These are phyloP conservation scores for Geodia barretti DNA, from an alignment of 37 sponge, comb jelly and placozoan genomes.

Conservation along the genomic window DNA sequence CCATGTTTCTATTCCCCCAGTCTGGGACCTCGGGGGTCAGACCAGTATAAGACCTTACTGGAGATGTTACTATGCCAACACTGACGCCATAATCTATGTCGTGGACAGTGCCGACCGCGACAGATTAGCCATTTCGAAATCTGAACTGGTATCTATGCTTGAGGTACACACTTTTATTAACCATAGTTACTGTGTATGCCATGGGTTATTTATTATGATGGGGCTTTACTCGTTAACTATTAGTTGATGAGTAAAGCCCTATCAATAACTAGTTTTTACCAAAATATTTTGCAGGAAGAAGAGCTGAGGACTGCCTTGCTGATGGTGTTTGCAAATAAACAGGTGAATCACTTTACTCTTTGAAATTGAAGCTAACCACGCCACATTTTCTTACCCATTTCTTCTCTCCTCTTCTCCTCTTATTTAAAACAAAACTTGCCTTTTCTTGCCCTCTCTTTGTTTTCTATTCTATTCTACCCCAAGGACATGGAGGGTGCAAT, in stretches of 20 bases:
- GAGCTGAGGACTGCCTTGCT: constrained; percentile 91
- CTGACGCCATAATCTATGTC: constrained; percentile 98
- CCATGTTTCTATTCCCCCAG: constrained; percentile 34
- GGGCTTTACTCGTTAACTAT: too few species aligned
- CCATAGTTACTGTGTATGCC: too few species aligned
- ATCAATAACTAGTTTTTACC: too few species aligned
- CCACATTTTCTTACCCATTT: too few species aligned
- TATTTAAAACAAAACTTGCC: background rate
- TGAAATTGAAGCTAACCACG: background rate
- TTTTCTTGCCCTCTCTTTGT: constrained; percentile 8
- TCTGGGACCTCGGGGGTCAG: constrained; percentile 98
- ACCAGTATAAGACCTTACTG: constrained; percentile 84
- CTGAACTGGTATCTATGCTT: constrained; percentile 94
- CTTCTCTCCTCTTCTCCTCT: background rate
- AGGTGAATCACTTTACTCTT: constrained; percentile 63
- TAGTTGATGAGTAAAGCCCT: too few species aligned
- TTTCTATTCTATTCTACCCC: background rate
- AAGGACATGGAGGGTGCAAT: constrained; percentile 94
- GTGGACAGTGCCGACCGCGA: constrained; percentile 98
- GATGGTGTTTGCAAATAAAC: constrained; percentile 98
- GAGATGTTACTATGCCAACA: constrained; percentile 99
- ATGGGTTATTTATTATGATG: too few species aligned
- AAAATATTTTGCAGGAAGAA: constrained; percentile 95
- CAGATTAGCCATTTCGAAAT: constrained; percentile 92
- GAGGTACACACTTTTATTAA: constrained; percentile 69